These are phyloP conservation scores for Sesia bembeciformis DNA, from an alignment of 2,888 invertebrate species.

Conservation along the genomic window DNA sequence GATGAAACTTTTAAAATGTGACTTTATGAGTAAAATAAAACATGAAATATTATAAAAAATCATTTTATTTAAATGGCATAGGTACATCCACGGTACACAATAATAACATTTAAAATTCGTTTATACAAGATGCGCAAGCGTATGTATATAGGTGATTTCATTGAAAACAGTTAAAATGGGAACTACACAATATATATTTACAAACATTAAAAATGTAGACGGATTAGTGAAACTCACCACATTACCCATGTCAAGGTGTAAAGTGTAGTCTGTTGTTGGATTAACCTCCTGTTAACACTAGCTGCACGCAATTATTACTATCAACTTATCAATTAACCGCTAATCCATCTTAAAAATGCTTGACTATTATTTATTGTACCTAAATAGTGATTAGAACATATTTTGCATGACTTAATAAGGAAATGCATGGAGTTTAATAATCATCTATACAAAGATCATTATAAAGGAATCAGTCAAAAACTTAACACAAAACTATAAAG, in stretches of 20 bases:
- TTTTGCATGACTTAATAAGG: slow-evolving; percentile 17
- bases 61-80: slow-evolving; percentile 52
- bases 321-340: background rate
- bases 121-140: slow-evolving; percentile 19
- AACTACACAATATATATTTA: background rate
- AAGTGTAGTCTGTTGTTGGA: too few species aligned
- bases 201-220: too few species aligned
- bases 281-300: too few species aligned
- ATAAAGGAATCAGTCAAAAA: slow-evolving; percentile 62
- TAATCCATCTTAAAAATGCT: slow-evolving; percentile 2
- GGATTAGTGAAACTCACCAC: too few species aligned
- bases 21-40: slow-evolving; percentile 14
- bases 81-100: slow-evolving; percentile 19
- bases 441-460: slow-evolving; percentile 24
- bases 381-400: slow-evolving; percentile 20
- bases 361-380: slow-evolving; percentile 49
- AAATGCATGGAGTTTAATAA: slow-evolving; percentile 39
- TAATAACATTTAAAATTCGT: slow-evolving; percentile 46
- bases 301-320: too few species aligned
- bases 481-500: slow-evolving; percentile 50
- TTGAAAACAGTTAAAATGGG: slow-evolving; percentile 16
- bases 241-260: too few species aligned
- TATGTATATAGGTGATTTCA: slow-evolving; percentile 19
- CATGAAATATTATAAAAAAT: slow-evolving; percentile 29
- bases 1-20: background rate